These are phyloP conservation scores for Eulacestoma nigropectus DNA, from an alignment of 2,113 vertebrate genomes.

Conservation along the genomic window DNA sequence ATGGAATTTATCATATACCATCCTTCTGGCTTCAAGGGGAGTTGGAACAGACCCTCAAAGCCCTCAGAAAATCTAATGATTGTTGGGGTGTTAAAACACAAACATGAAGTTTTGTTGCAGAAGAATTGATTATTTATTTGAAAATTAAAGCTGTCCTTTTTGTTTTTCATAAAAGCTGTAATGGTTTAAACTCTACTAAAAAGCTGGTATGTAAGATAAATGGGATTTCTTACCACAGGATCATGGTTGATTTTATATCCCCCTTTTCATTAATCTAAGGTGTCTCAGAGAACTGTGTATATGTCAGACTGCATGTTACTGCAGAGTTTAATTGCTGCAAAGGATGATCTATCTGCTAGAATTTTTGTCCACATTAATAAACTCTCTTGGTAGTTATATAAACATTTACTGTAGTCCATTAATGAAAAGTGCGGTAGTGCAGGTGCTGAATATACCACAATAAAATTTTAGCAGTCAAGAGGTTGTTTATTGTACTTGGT, in stretches of 20 bases:
- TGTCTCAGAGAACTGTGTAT: neutral
- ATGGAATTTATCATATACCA: neutral
- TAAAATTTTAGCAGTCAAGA: conserved; percentile 14
- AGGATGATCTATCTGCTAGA: conserved; percentile 8
- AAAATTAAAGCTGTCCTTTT: neutral
- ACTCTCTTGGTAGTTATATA: conserved; percentile 41
- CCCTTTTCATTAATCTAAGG: neutral
- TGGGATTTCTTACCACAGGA: neutral
- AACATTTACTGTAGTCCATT: conserved; percentile 44
- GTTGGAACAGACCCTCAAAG: neutral
- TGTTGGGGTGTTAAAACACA: neutral
- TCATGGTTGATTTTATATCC: neutral
- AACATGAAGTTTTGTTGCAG: neutral
- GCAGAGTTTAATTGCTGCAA: conserved; percentile 29
- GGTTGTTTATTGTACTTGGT: conserved; percentile 23
- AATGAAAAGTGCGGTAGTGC: conserved; percentile 9
- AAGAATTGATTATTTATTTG: neutral
- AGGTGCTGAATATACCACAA: conserved; percentile 37
- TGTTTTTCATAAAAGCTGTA: neutral
- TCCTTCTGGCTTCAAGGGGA: neutral
- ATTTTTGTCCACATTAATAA: conserved; percentile 28
- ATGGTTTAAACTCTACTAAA: neutral
- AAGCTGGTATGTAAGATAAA: neutral
- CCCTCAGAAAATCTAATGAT: neutral
- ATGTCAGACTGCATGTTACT: neutral